Evolutionary conservation across 2,113 vertebrate genomes (phyloP).

Genomic region (Mixornis gularis): DNA sequence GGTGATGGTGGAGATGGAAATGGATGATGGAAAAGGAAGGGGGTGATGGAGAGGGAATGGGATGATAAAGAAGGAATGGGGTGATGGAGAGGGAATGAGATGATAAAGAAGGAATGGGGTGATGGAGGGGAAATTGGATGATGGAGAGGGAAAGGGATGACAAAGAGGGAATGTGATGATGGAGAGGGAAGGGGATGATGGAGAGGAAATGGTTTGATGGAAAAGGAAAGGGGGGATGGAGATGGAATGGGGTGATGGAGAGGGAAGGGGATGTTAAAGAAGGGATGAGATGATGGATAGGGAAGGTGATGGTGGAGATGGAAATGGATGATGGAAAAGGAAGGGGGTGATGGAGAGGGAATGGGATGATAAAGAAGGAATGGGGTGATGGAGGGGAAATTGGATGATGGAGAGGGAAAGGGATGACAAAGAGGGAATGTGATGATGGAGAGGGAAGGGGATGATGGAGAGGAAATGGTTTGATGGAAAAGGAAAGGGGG

Average conservation of each 20-base stretch:
- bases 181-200: too few species aligned
- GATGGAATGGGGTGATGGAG: too few species aligned
- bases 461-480: too few species aligned
- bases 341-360: neutral
- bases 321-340: neutral
- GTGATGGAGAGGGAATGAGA: too few species aligned
- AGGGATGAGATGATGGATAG: too few species aligned
- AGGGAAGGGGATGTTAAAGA: too few species aligned
- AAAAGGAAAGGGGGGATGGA: too few species aligned
- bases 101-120: neutral
- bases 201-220: too few species aligned
- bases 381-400: neutral
- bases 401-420: rapidly evolving
- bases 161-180: too few species aligned
- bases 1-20: rapidly evolving
- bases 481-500: neutral
- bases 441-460: rapidly evolving
- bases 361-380: too few species aligned
- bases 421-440: rapidly evolving
- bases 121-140: neutral
- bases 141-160: too few species aligned
- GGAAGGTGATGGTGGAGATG: neutral
- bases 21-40: neutral
- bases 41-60: neutral
- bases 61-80: neutral